Evolutionary conservation across 2,888 invertebrate genomes (phyloP).

Genomic region (Chrysotoxum bicinctum): DNA sequence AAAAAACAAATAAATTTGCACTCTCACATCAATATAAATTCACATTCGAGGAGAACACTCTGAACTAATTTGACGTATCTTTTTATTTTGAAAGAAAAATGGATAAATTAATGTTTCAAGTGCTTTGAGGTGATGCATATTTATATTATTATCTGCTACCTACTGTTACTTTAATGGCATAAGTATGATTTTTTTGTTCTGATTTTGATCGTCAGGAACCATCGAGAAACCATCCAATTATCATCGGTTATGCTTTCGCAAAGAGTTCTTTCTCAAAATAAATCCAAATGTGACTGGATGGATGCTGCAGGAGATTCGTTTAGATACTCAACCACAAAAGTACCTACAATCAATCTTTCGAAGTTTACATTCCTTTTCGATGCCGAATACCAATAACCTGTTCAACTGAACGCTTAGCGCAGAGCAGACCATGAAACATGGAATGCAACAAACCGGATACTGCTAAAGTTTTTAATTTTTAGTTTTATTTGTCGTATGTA

Average conservation of each 20-base stretch:
- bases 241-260: conserved; percentile 65
- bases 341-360: conserved; percentile 60
- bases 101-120: not conserved
- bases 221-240: conserved; percentile 50
- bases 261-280: conserved; percentile 54
- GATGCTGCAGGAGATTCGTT: conserved; percentile 41
- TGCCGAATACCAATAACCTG: conserved; percentile 52
- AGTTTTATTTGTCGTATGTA: conserved; percentile 30
- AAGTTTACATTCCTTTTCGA: conserved; percentile 54
- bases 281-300: conserved; percentile 58
- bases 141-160: conserved; percentile 40
- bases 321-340: conserved; percentile 25
- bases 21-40: not conserved
- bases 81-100: not conserved
- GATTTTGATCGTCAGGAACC: conserved; percentile 17
- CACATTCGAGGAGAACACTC: not conserved
- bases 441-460: conserved; percentile 41
- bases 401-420: conserved; percentile 18
- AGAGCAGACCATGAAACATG: conserved; percentile 6
- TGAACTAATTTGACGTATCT: not conserved
- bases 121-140: conserved; percentile 9
- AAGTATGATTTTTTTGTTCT: not conserved
- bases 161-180: conserved; percentile 27
- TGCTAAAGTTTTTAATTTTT: conserved; percentile 38
- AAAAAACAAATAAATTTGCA: not conserved